Evolutionary conservation across 2,797 vertebrate species (phyloP), one percentile per base, ranked within the genome.

Genomic region (Cetoscarus ocellatus): DNA sequence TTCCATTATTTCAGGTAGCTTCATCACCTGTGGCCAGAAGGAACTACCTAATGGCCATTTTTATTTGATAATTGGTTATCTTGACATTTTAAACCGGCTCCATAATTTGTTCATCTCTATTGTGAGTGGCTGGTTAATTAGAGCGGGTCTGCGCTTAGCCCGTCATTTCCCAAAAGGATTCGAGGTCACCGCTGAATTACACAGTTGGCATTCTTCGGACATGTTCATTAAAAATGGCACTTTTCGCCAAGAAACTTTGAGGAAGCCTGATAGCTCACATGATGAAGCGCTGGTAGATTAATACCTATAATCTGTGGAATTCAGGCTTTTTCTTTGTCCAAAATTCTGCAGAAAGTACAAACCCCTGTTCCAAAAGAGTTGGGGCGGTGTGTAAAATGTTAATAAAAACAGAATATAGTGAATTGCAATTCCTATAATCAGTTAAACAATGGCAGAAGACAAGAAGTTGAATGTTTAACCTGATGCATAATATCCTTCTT

Each of bases 31-130:
- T 90, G 83, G 89, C 90, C 84, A 87, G 89, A 84, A 87, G 84
- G 85, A 89, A 83, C 73, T 61, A 75, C 82, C 80, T 90, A 92
- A 93, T 91, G 87, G 83, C 76, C 86, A 89, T 93, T 92, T 92
- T 91, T 79, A 91, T 94, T 92, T 92, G 82, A 92, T 94, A 94
- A 94, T 94, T 93, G 91, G 88, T 93, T 93, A 92, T 93, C 92
- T 90, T 94, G 93, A 94, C 92, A 94, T 93, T 94, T 93, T 79
- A 86, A 92, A 92, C 87, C 54, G 82, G 86, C 85, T 86, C 83
- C 83, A 90, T 91, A 88, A 94, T 93, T 93, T 94, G 90, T 88
- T 89, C 91, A 43, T 90, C 88, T 91, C 87, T 72, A 70, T 84
- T 86, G 89, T 84, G 88, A 91, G 87, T 82, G 83, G 75, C 78